Base-by-base conservation (phyloP, 2,797 vertebrate genomes). In the Gallirallus australis region DNA sequence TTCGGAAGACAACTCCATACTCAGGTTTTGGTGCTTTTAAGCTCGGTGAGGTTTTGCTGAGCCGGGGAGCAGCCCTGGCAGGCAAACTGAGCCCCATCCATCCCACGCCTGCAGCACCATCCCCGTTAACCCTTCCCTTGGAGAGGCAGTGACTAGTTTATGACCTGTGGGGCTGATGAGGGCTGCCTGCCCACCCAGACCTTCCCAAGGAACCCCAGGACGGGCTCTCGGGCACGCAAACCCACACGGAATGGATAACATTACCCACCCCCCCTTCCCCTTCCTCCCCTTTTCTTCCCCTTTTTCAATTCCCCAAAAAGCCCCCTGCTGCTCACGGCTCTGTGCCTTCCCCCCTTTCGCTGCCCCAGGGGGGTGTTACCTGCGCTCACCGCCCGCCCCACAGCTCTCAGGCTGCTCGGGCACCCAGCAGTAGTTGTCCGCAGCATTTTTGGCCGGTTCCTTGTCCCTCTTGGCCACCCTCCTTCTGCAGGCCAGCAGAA, bases 371-470 rank as follows among this genome's bases (percentile, higher is more conserved):
- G 48, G 5, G 76, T 1, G 45, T 93, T 97, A 98, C 97, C 98
- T 98, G 96, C 90, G 94, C 56, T 96, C 94, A n/a, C 96, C 61
- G n/a, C 97, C 96, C 6, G 8, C 47, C 64, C 94, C 89, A 4
- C 50, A 81, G 81, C 76, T 56, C 80, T 97, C 97, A 1, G 92
- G 65, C 59, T 95, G 77, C 83, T 98, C 97, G 0, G 97, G 97
- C 71, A 97, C 96, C 98, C 98, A 98, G 91, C 97, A 94, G 53
- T 98, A 98, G 82, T 95, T 96, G 42, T 98, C 97, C 0, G 97
- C 83, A 0, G 97, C 92, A 0, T 9, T 97, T 84, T 95, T 96
- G n/a, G 89, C 76, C 12, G 93, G 77, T 9, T 76, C 87, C 81
- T 96, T 97, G 24, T 94, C 91, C 71, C 15, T 68, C 57, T 48